Evolutionary conservation across 2,797 vertebrate species (phyloP).

Genomic region (Spinus pinus): DNA sequence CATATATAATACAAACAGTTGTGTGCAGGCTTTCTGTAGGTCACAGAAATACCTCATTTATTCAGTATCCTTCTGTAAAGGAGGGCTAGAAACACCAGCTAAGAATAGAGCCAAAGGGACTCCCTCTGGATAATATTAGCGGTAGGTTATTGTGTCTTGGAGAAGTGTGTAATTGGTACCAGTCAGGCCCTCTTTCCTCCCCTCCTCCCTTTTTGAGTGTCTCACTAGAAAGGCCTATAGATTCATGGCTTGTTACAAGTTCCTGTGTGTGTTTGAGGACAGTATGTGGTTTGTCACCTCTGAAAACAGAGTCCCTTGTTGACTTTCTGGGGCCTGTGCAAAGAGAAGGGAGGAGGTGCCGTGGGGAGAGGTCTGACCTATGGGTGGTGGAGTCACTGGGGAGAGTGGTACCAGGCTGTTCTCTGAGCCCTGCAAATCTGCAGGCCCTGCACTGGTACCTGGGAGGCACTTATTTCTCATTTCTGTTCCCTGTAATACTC

Average conservation of each 20-base stretch:
- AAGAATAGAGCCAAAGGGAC: slow-evolving; percentile 7
- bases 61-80: slow-evolving; percentile 19
- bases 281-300: not conserved
- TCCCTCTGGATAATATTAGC: not conserved
- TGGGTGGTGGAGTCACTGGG: not conserved
- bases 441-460: not conserved
- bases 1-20: slow-evolving; percentile 50
- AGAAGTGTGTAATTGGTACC: not conserved
- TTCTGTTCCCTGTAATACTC: not conserved
- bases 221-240: not conserved
- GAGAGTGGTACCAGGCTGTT: not conserved
- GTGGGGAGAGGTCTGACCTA: not conserved
- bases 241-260: not conserved
- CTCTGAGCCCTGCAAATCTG: not conserved
- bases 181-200: not conserved
- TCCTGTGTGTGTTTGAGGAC: not conserved
- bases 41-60: slow-evolving; percentile 43
- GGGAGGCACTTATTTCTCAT: not conserved
- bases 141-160: not conserved
- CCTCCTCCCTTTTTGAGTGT: not conserved
- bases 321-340: not conserved
- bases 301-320: not conserved
- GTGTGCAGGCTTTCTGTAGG: slow-evolving; percentile 11
- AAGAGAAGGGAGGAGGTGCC: not conserved
- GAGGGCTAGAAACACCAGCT: not conserved